Evolutionary conservation across 2,113 vertebrate species (phyloP), one percentile per base, ranked within the genome.

Genomic region (Brachypodius melanocephalos): DNA sequence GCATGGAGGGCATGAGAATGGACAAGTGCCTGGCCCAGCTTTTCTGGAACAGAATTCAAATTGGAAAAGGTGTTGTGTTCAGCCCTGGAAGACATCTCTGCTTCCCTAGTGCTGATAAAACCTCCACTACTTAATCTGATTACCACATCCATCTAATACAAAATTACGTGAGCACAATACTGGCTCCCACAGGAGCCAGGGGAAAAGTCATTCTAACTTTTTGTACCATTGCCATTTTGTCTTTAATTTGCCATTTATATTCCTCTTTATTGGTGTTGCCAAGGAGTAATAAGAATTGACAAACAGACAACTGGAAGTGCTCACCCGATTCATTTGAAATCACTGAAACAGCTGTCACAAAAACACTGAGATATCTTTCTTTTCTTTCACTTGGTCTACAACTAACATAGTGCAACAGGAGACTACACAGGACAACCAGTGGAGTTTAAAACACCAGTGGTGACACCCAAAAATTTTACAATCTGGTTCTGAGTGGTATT

Each of bases 1-100:
- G 18, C 3, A 3, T 0, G 65, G 25, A 0, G 0, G 10, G 21
- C n/a, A 58, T 2, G 48, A 38, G 12, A 67, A 78, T 2, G 31
- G 91, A 13, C 8, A 79, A 59, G 4, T 11, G 4, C 38, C 48
- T 24, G 10, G 34, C 17, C 40, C 32, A 61, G 4, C 9, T 55
- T 25, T 55, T 7, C 1, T 52, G 43, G 81, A 87, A 43, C 8
- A 63, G 38, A 87, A 65, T 12, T 84, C 12, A 57, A 72, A 54
- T 8, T n/a, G 21, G 9, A 49, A 68, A 46, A 78, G 32, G 20
- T 49, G 12, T 4, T 22, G 0, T 6, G 10, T 36, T 71, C 40
- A 52, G 17, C 17, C 24, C 26, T 38, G n/a, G 10, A 65, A 38
- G 4, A 63, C 14, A 34, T n/a, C 34, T 46, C 52, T 72, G n/a